Percentiles rank a stretch among this genome's conserved stretches.
phyloP scores from a whole-genome alignment of 2,888 invertebrate genomes.

The Mamestra brassicae region DNA sequence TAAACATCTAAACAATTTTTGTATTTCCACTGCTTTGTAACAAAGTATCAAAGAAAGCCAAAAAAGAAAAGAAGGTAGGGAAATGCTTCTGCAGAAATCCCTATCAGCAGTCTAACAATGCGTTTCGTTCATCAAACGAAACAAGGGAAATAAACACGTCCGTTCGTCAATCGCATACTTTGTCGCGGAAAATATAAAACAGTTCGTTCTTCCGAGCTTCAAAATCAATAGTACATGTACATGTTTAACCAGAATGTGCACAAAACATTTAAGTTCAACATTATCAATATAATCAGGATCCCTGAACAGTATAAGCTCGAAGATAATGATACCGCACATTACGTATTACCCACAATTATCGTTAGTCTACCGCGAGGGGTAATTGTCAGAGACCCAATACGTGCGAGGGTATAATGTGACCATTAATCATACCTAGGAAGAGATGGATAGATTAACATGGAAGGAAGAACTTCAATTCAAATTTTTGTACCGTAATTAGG shows the following conservation, averaged over 20 bases:
- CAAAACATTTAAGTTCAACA: conserved; percentile 1
- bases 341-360: conserved; percentile 53
- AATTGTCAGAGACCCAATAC: conserved; percentile 45
- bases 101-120: conserved; percentile 18
- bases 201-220: neutral
- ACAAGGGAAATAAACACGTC: conserved; percentile 23
- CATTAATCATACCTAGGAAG: conserved; percentile 52
- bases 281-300: conserved; percentile 10
- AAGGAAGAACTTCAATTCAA: conserved; percentile 39
- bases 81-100: conserved; percentile 26
- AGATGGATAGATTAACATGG: conserved; percentile 41
- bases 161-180: conserved; percentile 6
- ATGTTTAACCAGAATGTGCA: too few relatives aligned
- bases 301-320: conserved; percentile 23
- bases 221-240: neutral
- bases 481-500: conserved; percentile 35
- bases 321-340: conserved; percentile 48
- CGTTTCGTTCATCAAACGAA: conserved; percentile 18
- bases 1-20: neutral
- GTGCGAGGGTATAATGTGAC: conserved; percentile 38
- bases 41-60: neutral
- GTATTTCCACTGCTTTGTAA: neutral
- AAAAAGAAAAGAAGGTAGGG: conserved; percentile 11
- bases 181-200: conserved; percentile 8
- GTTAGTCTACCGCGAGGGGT: conserved; percentile 48